These are phyloP conservation scores for Drosophila macrospina DNA, from an alignment of 2,888 invertebrate species.

Conservation along the genomic window DNA sequence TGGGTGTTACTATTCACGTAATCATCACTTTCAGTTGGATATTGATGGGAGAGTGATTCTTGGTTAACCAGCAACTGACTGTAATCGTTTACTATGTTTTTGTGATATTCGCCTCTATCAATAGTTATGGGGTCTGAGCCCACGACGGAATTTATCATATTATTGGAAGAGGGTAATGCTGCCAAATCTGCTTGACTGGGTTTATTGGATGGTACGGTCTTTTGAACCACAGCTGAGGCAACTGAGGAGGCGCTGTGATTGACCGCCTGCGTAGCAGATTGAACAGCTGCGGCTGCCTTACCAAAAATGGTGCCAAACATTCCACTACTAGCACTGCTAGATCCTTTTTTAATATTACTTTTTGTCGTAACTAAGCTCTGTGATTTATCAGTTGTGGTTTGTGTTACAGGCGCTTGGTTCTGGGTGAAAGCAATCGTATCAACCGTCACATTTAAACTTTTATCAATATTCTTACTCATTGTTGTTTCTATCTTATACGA, in stretches of 20 bases:
- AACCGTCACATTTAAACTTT: slow-evolving; percentile 4
- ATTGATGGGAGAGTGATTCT: slow-evolving; percentile 44
- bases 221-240: slow-evolving; percentile 76
- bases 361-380: background rate
- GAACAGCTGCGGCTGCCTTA: slow-evolving; percentile 84
- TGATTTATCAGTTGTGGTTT: background rate
- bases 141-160: background rate
- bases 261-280: slow-evolving; percentile 82
- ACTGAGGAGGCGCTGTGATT: slow-evolving; percentile 80
- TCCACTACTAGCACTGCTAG: slow-evolving; percentile 44
- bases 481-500: slow-evolving; percentile 1
- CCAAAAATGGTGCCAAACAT: slow-evolving; percentile 84
- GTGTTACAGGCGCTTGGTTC: background rate
- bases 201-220: slow-evolving; percentile 31
- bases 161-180: slow-evolving; percentile 15
- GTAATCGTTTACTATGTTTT: slow-evolving; percentile 26
- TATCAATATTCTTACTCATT: slow-evolving; percentile 8
- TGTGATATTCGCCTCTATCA: slow-evolving; percentile 14
- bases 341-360: slow-evolving; percentile 1
- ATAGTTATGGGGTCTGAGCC: background rate
- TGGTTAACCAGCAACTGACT: slow-evolving; percentile 44
- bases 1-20: slow-evolving; percentile 77
- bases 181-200: background rate
- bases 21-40: slow-evolving; percentile 65
- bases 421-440: slow-evolving; percentile 2